phyloP scores from a whole-genome alignment of 2,888 invertebrate genomes.

The Sinodicranocentrus sp. region DNA sequence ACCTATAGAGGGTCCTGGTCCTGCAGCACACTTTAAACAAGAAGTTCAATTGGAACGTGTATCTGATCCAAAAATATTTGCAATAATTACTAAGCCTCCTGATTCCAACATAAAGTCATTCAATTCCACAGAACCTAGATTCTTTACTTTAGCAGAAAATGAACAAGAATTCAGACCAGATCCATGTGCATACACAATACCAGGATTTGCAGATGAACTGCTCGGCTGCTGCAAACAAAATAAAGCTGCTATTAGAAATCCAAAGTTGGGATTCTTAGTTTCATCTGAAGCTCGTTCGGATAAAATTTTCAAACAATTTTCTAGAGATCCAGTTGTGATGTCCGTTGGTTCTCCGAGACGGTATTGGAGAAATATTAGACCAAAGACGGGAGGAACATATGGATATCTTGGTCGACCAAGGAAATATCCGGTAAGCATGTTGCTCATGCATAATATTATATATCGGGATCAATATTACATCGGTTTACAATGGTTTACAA shows the following conservation, averaged over 20 bases:
- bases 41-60: constrained; percentile 51
- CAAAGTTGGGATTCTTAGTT: constrained; percentile 72
- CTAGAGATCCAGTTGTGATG: neutral
- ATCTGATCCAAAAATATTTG: constrained; percentile 52
- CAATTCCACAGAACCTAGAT: constrained; percentile 62
- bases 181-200: constrained; percentile 65
- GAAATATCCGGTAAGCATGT: constrained; percentile 45
- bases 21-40: constrained; percentile 51
- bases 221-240: constrained; percentile 32
- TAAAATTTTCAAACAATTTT: constrained; percentile 13
- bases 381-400: constrained; percentile 61
- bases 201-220: constrained; percentile 71
- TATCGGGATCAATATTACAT: too few species aligned
- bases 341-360: constrained; percentile 26
- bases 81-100: constrained; percentile 58
- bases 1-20: constrained; percentile 57
- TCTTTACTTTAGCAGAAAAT: constrained; percentile 47
- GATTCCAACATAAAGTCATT: constrained; percentile 54
- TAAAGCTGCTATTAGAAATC: constrained; percentile 70
- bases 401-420: constrained; percentile 61
- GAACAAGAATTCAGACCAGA: constrained; percentile 54
- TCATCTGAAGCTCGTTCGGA: constrained; percentile 56
- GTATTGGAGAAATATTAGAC: constrained; percentile 70
- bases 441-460: too few species aligned
- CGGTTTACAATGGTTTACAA: too few species aligned